Evolutionary conservation across 2,113 vertebrate genomes (phyloP), one percentile per base, ranked within the genome.

Genomic region (Sebastes schlegelii): DNA sequence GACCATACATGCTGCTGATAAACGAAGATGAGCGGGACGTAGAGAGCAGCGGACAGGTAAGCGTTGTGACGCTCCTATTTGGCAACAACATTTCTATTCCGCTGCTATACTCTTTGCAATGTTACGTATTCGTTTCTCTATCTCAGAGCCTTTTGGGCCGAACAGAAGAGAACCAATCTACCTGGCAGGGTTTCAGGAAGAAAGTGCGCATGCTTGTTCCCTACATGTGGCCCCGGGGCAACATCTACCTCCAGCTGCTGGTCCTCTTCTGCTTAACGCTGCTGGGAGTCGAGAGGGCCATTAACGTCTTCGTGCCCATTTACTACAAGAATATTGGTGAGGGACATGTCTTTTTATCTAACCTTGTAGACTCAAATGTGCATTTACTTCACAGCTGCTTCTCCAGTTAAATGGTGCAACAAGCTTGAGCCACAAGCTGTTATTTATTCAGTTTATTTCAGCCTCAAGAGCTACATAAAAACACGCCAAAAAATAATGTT

Each of bases 291-390:
- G 98, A 99, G 84, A 89, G 98, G 4, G 98, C 54, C 16, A 92
- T 99, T 84, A 99, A 99, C 0, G 88, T 99, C 86, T 98, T 99
- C 0, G 98, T 99, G 3, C 98, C 98, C 1, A 97, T 99, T 92
- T 99, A 95, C 94, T 98, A 94, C 90, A 99, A 96, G 84, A 90
- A 97, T 69, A 99, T 99, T 0, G 98, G 98, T 99, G 92, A 96
- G 96, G 4, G 60, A 40, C 0, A 2, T 1, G 0, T 46, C 4
- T 21, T 46, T 58, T 52, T 49, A n/a, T 3, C 2, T 11, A 13
- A 19, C 17, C 40, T 13, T 14, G 16, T n/a, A 57, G 48, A 57
- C 0, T 58, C 6, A 9, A 26, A 42, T 10, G 1, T 45, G 19
- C 2, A 19, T 64, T 21, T 64, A 48, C 34, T 46, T 66, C 60